These are phyloP conservation scores for Porites divaricata DNA, from an alignment of 92 coral and sea anemone species.

Conservation along the genomic window DNA sequence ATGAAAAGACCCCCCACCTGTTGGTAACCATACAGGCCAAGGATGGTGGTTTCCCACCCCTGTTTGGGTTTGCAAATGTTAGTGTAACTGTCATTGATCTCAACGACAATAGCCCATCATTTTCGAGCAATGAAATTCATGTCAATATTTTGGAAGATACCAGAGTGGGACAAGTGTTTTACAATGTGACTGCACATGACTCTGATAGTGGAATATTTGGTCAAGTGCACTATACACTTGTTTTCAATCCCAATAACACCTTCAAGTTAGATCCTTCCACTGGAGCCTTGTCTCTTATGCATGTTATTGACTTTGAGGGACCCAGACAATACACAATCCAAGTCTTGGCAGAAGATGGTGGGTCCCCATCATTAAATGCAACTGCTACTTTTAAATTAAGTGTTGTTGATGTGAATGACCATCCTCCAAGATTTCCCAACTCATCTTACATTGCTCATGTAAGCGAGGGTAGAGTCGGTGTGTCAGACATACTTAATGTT, in stretches of 20 bases:
- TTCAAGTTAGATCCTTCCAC: constrained; percentile 69
- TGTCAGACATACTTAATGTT: constrained; percentile 66
- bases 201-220: constrained; percentile 86
- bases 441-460: constrained; percentile 72
- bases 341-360: constrained; percentile 88
- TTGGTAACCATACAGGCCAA: constrained; percentile 76
- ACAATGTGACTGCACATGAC: constrained; percentile 77
- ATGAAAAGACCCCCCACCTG: constrained; percentile 67
- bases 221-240: constrained; percentile 72
- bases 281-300: constrained; percentile 76
- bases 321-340: constrained; percentile 52
- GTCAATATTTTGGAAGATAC: constrained; percentile 79
- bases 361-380: constrained; percentile 65
- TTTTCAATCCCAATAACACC: constrained; percentile 68
- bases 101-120: constrained; percentile 91
- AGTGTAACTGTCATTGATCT: constrained; percentile 79
- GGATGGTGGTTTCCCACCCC: constrained; percentile 90
- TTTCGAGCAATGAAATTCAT: constrained; percentile 58
- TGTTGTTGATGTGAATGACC: constrained; percentile 94
- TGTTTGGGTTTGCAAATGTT: constrained; percentile 85
- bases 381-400: constrained; percentile 69
- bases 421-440: constrained; percentile 80
- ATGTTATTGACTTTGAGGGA: constrained; percentile 71
- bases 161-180: constrained; percentile 71
- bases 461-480: constrained; percentile 54